Conservation (phyloP, 2,888 invertebrate species). For the Cosmopolites sordidus region DNA sequence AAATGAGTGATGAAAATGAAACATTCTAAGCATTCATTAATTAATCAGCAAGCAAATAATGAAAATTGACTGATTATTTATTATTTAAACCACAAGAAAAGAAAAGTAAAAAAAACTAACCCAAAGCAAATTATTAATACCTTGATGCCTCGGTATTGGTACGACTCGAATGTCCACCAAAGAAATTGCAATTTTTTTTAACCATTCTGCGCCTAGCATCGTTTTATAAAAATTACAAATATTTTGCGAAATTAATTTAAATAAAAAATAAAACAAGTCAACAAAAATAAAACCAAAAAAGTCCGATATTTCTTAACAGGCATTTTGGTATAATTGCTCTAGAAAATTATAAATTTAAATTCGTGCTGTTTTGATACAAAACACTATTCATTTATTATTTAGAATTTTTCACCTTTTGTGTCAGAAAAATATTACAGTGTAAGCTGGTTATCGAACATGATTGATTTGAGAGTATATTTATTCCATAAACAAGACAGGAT, state of each 20-base stretch:
- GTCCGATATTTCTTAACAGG: not conserved
- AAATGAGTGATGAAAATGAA: too few species aligned
- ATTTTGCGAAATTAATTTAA: not conserved
- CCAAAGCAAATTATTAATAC: too few species aligned
- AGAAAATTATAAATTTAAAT: conserved; percentile 7
- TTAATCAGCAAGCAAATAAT: too few species aligned
- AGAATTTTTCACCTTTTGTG: not conserved
- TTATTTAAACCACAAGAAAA: too few species aligned
- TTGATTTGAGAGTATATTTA: too few species aligned
- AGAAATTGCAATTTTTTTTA: not conserved
- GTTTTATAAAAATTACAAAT: not conserved
- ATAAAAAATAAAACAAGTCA: not conserved
- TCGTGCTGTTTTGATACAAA: conserved; percentile 22
- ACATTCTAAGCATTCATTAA: too few species aligned
- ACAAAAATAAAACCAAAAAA: conserved; percentile 1
- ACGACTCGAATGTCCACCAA: too few species aligned
- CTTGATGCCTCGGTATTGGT: too few species aligned
- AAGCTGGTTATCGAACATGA: not conserved
- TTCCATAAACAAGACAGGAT: too few species aligned
- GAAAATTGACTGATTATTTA: too few species aligned
- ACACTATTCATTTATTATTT: conserved; percentile 14
- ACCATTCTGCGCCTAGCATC: not conserved
- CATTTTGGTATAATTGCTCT: conserved; percentile 8
- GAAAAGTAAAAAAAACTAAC: too few species aligned
- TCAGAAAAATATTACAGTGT: not conserved